Evolutionary conservation across 2,797 vertebrate species (phyloP), one percentile per base, ranked within the genome.

Genomic region (Gallirallus australis): DNA sequence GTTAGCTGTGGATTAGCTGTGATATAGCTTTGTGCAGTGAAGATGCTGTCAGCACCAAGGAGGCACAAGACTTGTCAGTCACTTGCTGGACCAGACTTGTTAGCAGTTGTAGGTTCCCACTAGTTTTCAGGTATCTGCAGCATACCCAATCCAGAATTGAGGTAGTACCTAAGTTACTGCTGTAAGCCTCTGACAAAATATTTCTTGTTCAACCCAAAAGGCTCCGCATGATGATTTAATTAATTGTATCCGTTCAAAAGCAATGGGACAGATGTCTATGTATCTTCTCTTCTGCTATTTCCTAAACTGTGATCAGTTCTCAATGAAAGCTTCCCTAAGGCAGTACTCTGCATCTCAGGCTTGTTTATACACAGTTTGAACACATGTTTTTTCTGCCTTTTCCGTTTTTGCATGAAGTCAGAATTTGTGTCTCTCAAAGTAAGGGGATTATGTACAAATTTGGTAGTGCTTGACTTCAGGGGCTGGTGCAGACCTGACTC

Each of bases 321-420:
- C 50, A 89, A 14, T 86, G 80, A 83, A 94, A 60, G 53, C 27
- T 84, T 79, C 73, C 83, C 83, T 93, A 70, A 93, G 85, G 83
- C 86, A 92, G 71, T 63, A 82, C 37, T 68, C 63, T 85, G 9
- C 59, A 25, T 79, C 59, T 95, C 86, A 90, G 37, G 12, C 27
- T 91, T 95, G 33, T 93, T 95, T 94, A 79, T 88, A 76, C 57
- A 81, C 60, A 80, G 40, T 87, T 79, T 60, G 52, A 83, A 75
- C 47, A 53, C 45, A 65, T 77, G 77, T 11, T 80, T 94, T 86
- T 89, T 73, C 72, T 92, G 69, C 52, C 64, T 85, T 83, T 89
- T 56, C 66, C 48, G 20, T 66, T 91, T 94, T 82, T 64, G 81
- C 92, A 42, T 71, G 76, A 84, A 84, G 83, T 30, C 17, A 9